Evolutionary conservation across 2,797 vertebrate genomes (phyloP), one percentile per base, ranked within the genome.

Genomic region (Coluber constrictor): DNA sequence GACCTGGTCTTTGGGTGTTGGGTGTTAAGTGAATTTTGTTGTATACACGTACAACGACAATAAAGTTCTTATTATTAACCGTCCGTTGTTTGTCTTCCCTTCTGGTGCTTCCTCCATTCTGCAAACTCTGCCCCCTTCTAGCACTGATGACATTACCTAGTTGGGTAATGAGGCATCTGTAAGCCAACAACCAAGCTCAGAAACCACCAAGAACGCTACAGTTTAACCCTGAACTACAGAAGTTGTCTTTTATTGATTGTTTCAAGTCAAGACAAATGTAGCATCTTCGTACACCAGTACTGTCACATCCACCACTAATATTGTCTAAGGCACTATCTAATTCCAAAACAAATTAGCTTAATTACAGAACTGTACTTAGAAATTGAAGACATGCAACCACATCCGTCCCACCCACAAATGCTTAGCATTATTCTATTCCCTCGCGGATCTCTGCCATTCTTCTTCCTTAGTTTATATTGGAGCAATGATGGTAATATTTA

Each of bases 281-380:
- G 95, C 93, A 96, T 95, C 93, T 95, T 90, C 8, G n/a, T 2
- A 0, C 90, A 92, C 87, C 47, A 32, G 23, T 90, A 60, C 91
- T 93, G 70, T 92, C 90, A 55, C 0, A 87, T 93, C 93, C 95
- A 95, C 91, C 92, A 56, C 92, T 95, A 96, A n/a, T 89, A 94
- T 94, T 95, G 91, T 92, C 91, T 94, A 94, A 96, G 94, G 94
- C 93, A 25, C 37, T 20, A 92, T 94, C 92, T 95, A 95, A 96
- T 95, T 95, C 94, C 96, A 96, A 97, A 96, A 96, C 95, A 95
- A 96, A 96, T 97, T 95, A 96, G 94, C 70, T 5, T 95, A 96
- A 97, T 95, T 96, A 95, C 90, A 94, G 95, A 95, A 94, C 4
- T 89, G 88, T 88, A 94, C 83, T 93, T 89, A 89, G 0, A 63